Base-by-base conservation (phyloP, 2,888 invertebrate species). In the Campoplex capitator region DNA sequence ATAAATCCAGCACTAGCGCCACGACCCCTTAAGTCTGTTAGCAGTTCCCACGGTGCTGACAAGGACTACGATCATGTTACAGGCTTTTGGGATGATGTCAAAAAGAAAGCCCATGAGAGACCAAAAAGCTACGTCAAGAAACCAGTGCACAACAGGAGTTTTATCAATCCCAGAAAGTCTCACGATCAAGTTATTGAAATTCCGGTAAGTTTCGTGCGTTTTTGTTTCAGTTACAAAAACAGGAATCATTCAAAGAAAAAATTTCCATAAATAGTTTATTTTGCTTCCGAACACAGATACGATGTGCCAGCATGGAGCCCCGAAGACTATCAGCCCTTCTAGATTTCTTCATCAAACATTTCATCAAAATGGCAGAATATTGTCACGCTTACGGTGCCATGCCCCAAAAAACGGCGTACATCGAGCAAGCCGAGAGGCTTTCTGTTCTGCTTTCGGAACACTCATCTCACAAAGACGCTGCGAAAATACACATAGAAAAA, bases 281-380 rank as follows among this genome's bases (percentile, higher is more conserved):
- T 23, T 65, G 6, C 51, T 3, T 3, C 3, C 1, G 56, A 92
- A 71, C 91, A 71, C 91, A 95, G 94, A 92, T 93, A 89, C 91
- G 91, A 23, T 94, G 93, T 84, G 94, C 92, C 11, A 95, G 94
- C 91, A 93, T 97, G 93, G 96, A 97, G 81, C 92, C 95, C 2
- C 95, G 96, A 85, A 95, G 97, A 75, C 95, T 96, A 71, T 95
- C 96, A n/a, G 94, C 96, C 80, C 95, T 97, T 1, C 93, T 97
- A 0, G 96, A 96, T 91, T 96, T 97, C 91, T 97, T 98, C 90
- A 96, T 97, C 74, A 95, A 96, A 28, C 97, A 97, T 91, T 97
- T 97, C 90, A 95, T 97, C 54, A 95, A 96, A 77, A 97, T 97
- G 95, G 96, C 97, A 0, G 95, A 96, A 78, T 95, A 95, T 74